Evolutionary conservation across 2,797 vertebrate species (phyloP).

Genomic region (Anabas testudineus): DNA sequence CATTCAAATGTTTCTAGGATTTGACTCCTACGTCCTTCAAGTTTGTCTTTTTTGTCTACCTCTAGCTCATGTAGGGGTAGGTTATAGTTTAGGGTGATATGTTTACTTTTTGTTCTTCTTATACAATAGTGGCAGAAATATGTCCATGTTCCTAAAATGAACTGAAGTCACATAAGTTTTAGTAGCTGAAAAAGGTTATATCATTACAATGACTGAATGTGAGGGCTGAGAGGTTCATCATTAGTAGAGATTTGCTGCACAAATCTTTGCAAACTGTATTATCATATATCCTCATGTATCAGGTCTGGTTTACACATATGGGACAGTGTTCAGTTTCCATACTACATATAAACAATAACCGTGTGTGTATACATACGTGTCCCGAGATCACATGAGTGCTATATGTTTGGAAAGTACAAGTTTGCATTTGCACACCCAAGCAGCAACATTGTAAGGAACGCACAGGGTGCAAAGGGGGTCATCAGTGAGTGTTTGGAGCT

Average conservation of each 20-base stretch:
- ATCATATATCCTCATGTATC: neutral
- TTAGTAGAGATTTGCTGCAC: neutral
- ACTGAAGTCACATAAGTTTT: neutral
- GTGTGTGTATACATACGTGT: neutral
- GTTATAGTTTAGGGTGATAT: neutral
- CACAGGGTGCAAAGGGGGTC: conserved; percentile 67
- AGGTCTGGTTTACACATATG: neutral
- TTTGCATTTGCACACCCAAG: conserved; percentile 37
- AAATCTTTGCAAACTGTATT: conserved; percentile 1
- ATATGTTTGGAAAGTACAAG: conserved; percentile 51
- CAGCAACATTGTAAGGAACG: conserved; percentile 61
- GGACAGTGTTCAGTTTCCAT: neutral
- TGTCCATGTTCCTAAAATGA: neutral
- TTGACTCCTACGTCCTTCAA: neutral
- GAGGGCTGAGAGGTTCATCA: neutral
- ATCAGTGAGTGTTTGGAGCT: conserved; percentile 80
- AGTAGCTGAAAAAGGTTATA: neutral
- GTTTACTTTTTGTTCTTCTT: neutral
- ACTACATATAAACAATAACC: neutral
- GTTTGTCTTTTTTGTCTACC: neutral
- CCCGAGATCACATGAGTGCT: neutral
- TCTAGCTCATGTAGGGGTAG: neutral
- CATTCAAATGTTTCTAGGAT: conserved; percentile 21
- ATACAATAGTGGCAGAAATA: neutral
- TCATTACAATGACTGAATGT: neutral